Evolutionary conservation across 2,888 invertebrate genomes (phyloP), one percentile per base, ranked within the genome.

Genomic region (Chloroclystis v-ata): DNA sequence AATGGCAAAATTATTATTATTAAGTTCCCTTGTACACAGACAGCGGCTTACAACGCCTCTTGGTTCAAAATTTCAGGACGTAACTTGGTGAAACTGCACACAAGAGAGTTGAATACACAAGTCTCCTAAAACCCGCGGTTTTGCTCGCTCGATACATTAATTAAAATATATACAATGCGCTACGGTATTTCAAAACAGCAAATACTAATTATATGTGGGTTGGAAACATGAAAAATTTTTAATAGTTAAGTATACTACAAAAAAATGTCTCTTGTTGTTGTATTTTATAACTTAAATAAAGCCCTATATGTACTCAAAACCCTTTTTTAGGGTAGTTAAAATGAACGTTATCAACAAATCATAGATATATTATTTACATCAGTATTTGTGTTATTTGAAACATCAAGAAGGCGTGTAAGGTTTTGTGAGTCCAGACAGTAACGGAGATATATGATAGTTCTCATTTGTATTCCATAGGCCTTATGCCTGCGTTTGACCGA

Each of bases 121-220:
- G 12, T 25, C 24, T 25, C 5, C 20, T 20, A 2, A 20, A 20
- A 2, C 2, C 2, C 20, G 20, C 20, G 20, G 20, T 24, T 16
- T 37, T 37, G 25, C 37, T 12, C 37, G 10, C 28, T 12, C 16
- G 1, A 20, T 24, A 35, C 20, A 35, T 10, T 78, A 79, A 78
- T 78, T 75, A 75, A 79, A 77, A 75, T 78, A 75, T 68, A 71
- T 67, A 63, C 59, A 63, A 49, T 66, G 62, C 20, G 20, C n/a
- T n/a, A n/a, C n/a, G n/a, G n/a, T n/a, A n/a, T n/a, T n/a, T n/a
- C n/a, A n/a, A n/a, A n/a, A n/a, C n/a, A n/a, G n/a, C n/a, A n/a
- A n/a, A n/a, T n/a, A n/a, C n/a, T n/a, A n/a, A n/a, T n/a, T n/a
- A n/a, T n/a, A n/a, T n/a, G n/a, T n/a, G n/a, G n/a, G n/a, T n/a